Evolutionary conservation across 2,113 vertebrate genomes (phyloP).

Genomic region (rat (Rattus norvegicus)): DNA sequence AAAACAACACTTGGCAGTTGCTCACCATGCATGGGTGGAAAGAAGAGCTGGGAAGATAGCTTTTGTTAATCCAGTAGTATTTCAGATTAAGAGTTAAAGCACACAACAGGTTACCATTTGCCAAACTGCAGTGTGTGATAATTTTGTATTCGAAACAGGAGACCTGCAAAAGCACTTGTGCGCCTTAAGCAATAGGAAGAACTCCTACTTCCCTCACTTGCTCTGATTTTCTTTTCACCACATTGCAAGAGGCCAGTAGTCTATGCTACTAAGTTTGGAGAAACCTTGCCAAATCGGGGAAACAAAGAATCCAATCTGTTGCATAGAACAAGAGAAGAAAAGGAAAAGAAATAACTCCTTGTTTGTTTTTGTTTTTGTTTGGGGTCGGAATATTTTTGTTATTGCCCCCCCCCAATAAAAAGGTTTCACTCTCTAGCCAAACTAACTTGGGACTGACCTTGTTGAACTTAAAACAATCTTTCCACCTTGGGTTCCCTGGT

Average conservation of each 20-base stretch:
- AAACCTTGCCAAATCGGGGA: background rate
- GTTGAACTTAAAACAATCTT: background rate
- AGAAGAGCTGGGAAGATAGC: too few species aligned
- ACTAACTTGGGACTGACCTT: background rate
- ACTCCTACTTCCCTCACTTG: background rate
- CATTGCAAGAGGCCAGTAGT: too few species aligned
- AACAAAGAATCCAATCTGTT: background rate
- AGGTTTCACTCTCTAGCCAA: background rate
- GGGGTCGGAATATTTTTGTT: background rate
- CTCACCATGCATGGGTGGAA: too few species aligned
- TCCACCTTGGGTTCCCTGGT: background rate
- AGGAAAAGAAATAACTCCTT: background rate
- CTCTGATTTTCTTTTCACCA: background rate
- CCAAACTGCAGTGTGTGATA: background rate
- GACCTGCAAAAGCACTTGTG: background rate
- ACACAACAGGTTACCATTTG: background rate
- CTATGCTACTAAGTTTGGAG: background rate
- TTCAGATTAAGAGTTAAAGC: background rate
- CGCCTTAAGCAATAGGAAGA: background rate
- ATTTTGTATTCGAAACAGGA: background rate
- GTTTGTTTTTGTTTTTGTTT: background rate
- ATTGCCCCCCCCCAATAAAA: too few species aligned
- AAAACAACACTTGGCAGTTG: background rate
- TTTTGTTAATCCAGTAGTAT: background rate
- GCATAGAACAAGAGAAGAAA: background rate